These are phyloP conservation scores for Andrena bucephala DNA, from an alignment of 2,888 invertebrate species.

Conservation along the genomic window DNA sequence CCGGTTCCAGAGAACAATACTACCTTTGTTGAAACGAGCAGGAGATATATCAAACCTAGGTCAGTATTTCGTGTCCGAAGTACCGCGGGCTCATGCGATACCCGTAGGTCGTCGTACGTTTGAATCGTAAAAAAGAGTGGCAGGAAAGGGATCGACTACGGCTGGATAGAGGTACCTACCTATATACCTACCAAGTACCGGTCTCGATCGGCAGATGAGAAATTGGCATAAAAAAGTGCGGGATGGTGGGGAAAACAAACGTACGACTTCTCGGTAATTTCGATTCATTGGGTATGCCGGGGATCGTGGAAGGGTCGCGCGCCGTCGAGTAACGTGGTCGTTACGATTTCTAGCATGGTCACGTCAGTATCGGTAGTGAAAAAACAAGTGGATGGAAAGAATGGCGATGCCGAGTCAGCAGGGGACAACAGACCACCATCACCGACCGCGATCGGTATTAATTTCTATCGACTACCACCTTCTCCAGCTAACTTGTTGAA, in stretches of 20 bases:
- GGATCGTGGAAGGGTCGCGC: too few species aligned
- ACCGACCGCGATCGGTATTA: neutral
- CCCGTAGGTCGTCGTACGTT: too few species aligned
- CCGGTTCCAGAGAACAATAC: conserved; percentile 15
- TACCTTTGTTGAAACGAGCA: neutral
- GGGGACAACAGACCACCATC: neutral
- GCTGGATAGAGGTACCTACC: too few species aligned
- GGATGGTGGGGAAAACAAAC: too few species aligned
- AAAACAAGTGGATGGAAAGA: neutral
- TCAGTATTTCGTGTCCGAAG: conserved; percentile 27
- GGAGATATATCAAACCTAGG: conserved; percentile 38
- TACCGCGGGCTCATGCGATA: too few species aligned
- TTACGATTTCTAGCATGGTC: neutral
- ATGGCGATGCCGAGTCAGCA: neutral
- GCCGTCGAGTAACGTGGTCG: neutral
- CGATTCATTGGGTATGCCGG: too few species aligned
- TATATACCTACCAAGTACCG: too few species aligned
- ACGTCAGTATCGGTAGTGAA: neutral
- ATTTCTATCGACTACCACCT: conserved; percentile 58
- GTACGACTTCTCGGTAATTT: too few species aligned
- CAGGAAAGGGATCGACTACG: neutral
- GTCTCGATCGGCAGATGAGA: too few species aligned
- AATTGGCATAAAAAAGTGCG: too few species aligned
- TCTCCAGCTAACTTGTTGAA: conserved; percentile 92
- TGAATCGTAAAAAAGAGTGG: too few species aligned